These are phyloP conservation scores for Mormyrus proboscirostris DNA, from an alignment of 2,797 vertebrate genomes.

Conservation along the genomic window DNA sequence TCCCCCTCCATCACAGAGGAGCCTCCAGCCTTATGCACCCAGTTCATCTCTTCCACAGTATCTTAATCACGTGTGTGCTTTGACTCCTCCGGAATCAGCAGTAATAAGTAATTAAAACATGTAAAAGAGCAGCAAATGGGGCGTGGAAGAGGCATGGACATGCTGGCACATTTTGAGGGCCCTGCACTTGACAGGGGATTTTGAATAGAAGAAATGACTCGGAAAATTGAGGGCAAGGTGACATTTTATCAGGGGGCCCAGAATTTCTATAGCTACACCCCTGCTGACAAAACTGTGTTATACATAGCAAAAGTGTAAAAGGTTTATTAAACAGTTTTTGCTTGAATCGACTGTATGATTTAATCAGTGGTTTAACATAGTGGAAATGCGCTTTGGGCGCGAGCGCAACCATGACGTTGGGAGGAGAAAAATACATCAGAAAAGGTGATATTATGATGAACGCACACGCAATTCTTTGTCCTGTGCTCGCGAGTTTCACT, in stretches of 20 bases:
- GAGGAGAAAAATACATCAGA: no score
- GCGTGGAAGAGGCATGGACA: not conserved
- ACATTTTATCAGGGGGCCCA: not conserved
- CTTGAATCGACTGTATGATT: not conserved
- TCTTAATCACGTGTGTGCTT: not conserved
- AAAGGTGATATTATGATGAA: no score
- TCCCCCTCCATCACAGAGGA: conserved; percentile 33
- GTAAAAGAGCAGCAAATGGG: not conserved
- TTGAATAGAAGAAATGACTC: not conserved
- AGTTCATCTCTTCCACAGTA: conserved; percentile 8
- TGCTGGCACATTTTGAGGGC: not conserved
- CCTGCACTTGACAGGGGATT: not conserved
- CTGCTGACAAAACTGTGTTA: not conserved
- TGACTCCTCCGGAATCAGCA: not conserved
- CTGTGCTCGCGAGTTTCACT: no score
- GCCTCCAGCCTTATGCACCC: not conserved
- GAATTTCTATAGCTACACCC: not conserved
- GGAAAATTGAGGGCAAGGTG: not conserved
- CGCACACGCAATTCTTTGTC: no score
- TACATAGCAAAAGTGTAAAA: not conserved
- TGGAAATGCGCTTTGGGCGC: no score
- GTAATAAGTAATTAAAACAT: not conserved
- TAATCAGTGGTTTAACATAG: no score
- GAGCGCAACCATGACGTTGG: no score
- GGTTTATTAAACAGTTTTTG: not conserved